Percentiles rank a stretch among this genome's conserved stretches.
Evolutionary conservation across 2,888 invertebrate species (phyloP).

Genomic region (Tenthredo amoena): DNA sequence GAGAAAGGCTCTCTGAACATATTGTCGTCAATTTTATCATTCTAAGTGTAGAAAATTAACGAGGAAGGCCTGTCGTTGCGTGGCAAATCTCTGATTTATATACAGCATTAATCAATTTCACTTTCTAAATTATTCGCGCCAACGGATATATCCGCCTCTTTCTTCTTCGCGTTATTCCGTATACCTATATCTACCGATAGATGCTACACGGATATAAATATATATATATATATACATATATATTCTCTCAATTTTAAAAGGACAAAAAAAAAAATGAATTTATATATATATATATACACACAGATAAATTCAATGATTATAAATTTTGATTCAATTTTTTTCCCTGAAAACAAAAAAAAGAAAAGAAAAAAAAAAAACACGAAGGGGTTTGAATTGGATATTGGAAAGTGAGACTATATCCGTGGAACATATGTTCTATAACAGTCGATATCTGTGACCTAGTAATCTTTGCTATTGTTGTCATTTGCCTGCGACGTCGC

Average conservation of each 20-base stretch:
- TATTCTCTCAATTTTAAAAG: too few relatives aligned
- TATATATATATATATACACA: neutral
- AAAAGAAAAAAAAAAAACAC: neutral
- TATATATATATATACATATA: too few relatives aligned
- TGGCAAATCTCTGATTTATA: slow-evolving; percentile 45
- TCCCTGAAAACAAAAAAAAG: neutral
- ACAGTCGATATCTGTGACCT: slow-evolving; percentile 22
- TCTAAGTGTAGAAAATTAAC: slow-evolving; percentile 28
- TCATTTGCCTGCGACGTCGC: neutral
- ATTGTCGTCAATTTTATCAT: slow-evolving; percentile 38
- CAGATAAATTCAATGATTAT: neutral
- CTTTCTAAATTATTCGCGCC: slow-evolving; percentile 46
- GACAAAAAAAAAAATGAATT: neutral
- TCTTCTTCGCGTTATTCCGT: neutral
- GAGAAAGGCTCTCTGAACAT: neutral
- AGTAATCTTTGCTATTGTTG: slow-evolving; percentile 45
- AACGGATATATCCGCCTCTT: neutral
- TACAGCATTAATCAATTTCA: slow-evolving; percentile 47
- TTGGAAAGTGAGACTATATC: neutral
- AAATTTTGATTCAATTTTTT: neutral
- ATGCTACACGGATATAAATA: neutral
- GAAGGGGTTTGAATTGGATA: neutral
- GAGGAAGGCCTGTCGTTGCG: slow-evolving; percentile 45
- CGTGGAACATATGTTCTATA: neutral
- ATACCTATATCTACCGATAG: neutral